Percentiles rank a stretch among this genome's conserved stretches.
Conservation (phyloP, 2,888 invertebrate species). For the Harpalus rufipes region DNA sequence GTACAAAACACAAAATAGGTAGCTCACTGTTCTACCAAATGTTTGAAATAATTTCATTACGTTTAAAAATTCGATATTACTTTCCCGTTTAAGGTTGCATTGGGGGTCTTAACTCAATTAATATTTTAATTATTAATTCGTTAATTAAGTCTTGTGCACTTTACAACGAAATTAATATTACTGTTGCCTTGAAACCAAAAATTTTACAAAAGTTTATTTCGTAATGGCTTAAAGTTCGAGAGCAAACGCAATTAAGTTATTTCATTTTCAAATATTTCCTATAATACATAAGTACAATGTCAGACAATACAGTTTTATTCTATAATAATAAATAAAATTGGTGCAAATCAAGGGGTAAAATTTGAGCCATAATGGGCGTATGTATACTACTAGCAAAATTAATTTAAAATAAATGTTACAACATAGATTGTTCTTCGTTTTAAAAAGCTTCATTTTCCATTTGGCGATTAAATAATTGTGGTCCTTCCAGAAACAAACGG, state of each 20-base stretch:
- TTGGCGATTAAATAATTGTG: constrained; percentile 31
- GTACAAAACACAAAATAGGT: constrained; percentile 29
- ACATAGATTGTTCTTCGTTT: background rate
- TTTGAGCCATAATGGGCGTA: too few relatives aligned
- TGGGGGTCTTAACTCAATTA: constrained; percentile 46
- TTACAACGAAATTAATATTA: constrained; percentile 43
- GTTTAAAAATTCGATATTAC: constrained; percentile 33
- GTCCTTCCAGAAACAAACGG: constrained; percentile 48
- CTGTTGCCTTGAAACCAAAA: constrained; percentile 37
- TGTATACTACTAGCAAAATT: too few relatives aligned
- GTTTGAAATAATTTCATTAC: constrained; percentile 27
- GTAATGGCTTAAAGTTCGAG: background rate
- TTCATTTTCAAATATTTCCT: too few relatives aligned
- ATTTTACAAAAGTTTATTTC: constrained; percentile 47
- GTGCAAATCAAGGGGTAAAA: too few relatives aligned
- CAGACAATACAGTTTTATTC: too few relatives aligned
- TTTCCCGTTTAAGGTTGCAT: constrained; percentile 38
- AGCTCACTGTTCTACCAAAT: constrained; percentile 9
- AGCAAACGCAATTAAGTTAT: too few relatives aligned
- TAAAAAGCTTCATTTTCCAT: background rate
- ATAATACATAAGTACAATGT: too few relatives aligned
- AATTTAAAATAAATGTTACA: too few relatives aligned
- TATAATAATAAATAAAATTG: too few relatives aligned
- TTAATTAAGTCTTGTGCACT: constrained; percentile 45
- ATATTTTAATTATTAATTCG: constrained; percentile 51